Conservation (phyloP, 2,797 vertebrate species). For the Babyrousa celebensis region DNA sequence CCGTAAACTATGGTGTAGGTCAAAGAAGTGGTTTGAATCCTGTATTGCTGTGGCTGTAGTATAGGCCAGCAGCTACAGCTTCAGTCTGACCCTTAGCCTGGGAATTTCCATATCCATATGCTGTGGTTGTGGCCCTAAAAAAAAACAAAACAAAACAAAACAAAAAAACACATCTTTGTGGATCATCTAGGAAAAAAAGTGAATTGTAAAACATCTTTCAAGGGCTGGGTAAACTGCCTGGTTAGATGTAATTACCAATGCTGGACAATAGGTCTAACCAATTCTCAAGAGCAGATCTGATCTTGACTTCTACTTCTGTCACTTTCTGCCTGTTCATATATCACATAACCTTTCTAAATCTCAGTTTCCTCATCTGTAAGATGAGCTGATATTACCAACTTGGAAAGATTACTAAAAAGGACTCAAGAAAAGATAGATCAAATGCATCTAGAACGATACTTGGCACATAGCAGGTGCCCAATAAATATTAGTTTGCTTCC, state of each 20-base stretch:
- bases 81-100: too few relatives aligned
- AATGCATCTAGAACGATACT: not conserved
- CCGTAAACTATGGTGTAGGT: too few relatives aligned
- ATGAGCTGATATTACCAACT: not conserved
- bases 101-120: too few relatives aligned
- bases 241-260: not conserved
- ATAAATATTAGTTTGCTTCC: constrained; percentile 17
- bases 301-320: constrained; percentile 52
- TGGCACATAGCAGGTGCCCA: constrained; percentile 12
- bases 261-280: not conserved
- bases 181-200: constrained; percentile 21
- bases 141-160: too few relatives aligned
- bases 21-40: too few relatives aligned
- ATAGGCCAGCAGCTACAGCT: too few relatives aligned
- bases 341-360: constrained; percentile 18
- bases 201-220: not conserved
- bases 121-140: too few relatives aligned
- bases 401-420: constrained; percentile 1
- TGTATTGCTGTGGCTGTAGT: too few relatives aligned
- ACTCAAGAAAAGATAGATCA: not conserved
- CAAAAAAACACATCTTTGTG: not conserved
- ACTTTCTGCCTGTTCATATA: not conserved
- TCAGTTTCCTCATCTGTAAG: constrained; percentile 14
- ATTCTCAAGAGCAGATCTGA: not conserved
- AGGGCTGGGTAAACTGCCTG: not conserved